These are phyloP conservation scores for Lophotis ruficrista DNA, from an alignment of 2,113 vertebrate species.

Conservation along the genomic window DNA sequence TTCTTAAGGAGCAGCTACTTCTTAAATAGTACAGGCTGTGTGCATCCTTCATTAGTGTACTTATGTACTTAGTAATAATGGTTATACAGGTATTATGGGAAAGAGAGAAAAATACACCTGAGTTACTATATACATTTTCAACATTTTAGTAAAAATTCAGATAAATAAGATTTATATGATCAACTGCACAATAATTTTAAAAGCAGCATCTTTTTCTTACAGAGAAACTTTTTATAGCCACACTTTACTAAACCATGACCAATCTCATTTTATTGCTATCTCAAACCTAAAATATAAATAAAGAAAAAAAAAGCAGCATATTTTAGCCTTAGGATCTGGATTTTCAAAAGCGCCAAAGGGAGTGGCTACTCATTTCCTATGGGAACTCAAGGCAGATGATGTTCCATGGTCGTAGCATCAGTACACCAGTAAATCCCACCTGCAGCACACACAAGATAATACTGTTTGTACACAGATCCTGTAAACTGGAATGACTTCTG, in stretches of 20 bases:
- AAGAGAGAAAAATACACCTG: background rate
- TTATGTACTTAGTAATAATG: background rate
- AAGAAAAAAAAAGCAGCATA: background rate
- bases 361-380: background rate
- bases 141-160: background rate
- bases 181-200: background rate
- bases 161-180: background rate
- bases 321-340: background rate
- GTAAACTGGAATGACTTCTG: background rate
- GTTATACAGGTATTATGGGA: background rate
- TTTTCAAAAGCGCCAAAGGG: background rate
- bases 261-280: background rate
- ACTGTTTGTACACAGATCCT: background rate
- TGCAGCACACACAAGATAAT: background rate
- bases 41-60: background rate
- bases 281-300: background rate
- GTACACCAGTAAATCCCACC: background rate
- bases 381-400: background rate
- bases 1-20: background rate
- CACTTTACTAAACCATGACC: background rate
- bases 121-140: background rate
- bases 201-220: background rate
- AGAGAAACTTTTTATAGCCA: background rate
- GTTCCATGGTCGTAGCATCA: background rate
- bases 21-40: background rate